Percentiles rank a stretch among this genome's conserved stretches.
phyloP scores from a whole-genome alignment of 2,113 vertebrate genomes.

The Phalacrocorax aristotelis region DNA sequence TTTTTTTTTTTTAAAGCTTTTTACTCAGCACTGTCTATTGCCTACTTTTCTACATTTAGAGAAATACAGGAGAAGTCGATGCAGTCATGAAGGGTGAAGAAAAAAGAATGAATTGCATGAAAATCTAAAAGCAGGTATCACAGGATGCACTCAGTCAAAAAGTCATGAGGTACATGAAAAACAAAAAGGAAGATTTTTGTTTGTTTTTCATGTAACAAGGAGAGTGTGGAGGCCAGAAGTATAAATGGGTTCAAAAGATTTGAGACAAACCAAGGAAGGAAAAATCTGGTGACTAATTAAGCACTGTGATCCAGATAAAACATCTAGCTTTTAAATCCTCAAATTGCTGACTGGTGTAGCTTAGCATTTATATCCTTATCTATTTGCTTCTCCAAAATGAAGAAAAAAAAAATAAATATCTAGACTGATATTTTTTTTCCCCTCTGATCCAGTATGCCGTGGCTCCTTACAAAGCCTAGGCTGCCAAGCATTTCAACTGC shows the following conservation, averaged over 20 bases:
- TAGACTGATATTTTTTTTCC: not conserved
- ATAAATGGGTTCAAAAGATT: not conserved
- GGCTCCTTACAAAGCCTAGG: not conserved
- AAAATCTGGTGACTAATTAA: not conserved
- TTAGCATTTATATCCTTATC: not conserved
- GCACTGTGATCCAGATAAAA: not conserved
- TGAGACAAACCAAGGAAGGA: not conserved
- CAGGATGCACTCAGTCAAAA: not conserved
- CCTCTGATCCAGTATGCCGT: not conserved
- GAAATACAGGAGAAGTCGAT: not conserved
- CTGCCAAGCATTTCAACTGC: not conserved
- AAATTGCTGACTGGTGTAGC: not conserved
- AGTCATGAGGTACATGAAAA: not conserved
- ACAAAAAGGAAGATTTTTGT: not conserved
- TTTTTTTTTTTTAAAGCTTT: not conserved
- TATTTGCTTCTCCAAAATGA: not conserved
- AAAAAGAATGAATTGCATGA: not conserved
- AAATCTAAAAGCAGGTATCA: not conserved
- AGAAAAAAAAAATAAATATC: too few species aligned
- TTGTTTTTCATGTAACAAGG: not conserved
- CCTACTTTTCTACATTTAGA: not conserved
- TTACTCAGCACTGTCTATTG: not conserved
- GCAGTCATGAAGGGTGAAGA: not conserved
- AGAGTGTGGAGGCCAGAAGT: not conserved
- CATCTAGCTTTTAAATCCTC: not conserved